Conservation (phyloP, 2,797 vertebrate species). For the Acanthiza pusilla region DNA sequence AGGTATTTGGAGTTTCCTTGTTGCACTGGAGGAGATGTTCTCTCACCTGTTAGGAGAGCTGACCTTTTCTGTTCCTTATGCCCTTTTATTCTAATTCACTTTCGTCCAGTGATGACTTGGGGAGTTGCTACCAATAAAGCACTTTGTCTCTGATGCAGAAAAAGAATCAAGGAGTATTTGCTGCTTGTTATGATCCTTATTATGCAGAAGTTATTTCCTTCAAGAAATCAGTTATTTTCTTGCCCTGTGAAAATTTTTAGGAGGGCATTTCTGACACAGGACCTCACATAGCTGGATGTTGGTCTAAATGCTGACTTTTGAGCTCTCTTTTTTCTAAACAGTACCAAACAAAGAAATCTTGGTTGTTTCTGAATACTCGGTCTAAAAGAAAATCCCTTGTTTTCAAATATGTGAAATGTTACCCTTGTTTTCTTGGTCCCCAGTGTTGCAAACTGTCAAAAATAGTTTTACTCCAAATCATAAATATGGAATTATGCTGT, state of each 20-base stretch:
- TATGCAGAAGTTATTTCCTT: background rate
- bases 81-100: background rate
- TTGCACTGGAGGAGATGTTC: background rate
- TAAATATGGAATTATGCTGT: background rate
- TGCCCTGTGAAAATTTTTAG: background rate
- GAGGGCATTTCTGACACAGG: background rate
- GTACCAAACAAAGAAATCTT: background rate
- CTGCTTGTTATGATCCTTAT: background rate
- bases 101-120: background rate
- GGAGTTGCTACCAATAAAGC: background rate
- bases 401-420: background rate
- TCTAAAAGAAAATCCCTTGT: background rate
- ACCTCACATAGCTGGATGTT: background rate
- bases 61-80: background rate
- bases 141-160: background rate
- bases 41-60: background rate
- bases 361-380: background rate
- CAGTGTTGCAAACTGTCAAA: background rate
- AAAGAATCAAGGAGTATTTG: background rate
- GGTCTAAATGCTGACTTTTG: fast-evolving
- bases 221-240: background rate
- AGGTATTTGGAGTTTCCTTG: background rate
- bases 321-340: background rate
- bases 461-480: background rate
- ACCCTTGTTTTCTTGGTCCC: background rate